Evolutionary conservation across 2,888 invertebrate species (phyloP).

Genomic region (Lamproptera curius): DNA sequence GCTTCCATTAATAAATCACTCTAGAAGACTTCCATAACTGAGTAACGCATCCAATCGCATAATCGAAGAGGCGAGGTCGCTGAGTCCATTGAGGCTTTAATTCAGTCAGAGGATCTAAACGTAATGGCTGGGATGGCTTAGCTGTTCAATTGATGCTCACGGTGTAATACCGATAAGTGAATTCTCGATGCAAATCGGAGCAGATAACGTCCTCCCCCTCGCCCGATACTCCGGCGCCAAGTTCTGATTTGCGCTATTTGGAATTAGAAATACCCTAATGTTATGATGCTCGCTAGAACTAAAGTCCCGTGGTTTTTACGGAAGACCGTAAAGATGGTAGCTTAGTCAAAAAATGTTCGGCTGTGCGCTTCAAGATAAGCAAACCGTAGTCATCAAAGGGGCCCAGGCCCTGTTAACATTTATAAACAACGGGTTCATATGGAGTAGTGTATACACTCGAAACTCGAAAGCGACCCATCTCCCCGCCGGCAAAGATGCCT

Average conservation of each 20-base stretch:
- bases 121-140: slow-evolving; percentile 4
- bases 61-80: neutral
- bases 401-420: neutral
- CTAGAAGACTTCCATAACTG: neutral
- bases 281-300: too few species aligned
- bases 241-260: neutral
- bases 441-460: neutral
- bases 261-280: neutral
- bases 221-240: neutral
- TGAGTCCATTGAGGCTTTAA: slow-evolving; percentile 1
- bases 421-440: slow-evolving; percentile 2
- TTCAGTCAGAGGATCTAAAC: neutral
- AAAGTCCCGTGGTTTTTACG: too few species aligned
- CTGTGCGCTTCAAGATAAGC: neutral
- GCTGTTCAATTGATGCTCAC: slow-evolving; percentile 1
- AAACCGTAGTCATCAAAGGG: neutral
- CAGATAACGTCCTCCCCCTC: neutral
- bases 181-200: slow-evolving; percentile 2
- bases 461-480: neutral
- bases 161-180: slow-evolving; percentile 12
- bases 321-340: too few species aligned
- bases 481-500: neutral
- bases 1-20: too few species aligned
- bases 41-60: neutral
- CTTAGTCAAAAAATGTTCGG: too few species aligned